Base-by-base conservation (phyloP, 2,888 invertebrate species). In the Athetis lepigone region DNA sequence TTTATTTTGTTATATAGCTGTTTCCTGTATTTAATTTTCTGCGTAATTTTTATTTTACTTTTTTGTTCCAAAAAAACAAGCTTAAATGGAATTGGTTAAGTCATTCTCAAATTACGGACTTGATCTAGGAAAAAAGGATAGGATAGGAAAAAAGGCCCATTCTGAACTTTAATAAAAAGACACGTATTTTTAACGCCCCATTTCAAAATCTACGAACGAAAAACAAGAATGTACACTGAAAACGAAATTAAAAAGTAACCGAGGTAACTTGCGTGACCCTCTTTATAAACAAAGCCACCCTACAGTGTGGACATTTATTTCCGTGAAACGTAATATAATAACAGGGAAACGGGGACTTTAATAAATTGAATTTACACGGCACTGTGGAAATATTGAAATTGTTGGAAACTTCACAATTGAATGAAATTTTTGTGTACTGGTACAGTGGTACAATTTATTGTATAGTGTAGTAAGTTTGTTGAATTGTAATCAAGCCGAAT, bases 261-360 rank as follows among this genome's bases (percentile, higher is more conserved):
- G 2, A 23, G 13, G 7, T 36, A 42, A 23, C 45, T 36, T 65
- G 40, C 70, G 70, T 65, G 57, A 57, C 58, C 46, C 42, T 61
- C 9, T 16, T 58, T 51, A 46, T 57, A 54, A 52, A 60, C 9
- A 25, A 36, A 46, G 49, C 46, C 71, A 11, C 42, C 21, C 27
- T 11, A 3, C 16, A 16, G 21, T 16, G 37, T 27, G 29, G 16
- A 13, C 60, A 46, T 64, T 70, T 65, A 43, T 60, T 73, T 51
- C 21, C 47, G 1, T n/a, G 11, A 5, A 43, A 55, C 19, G 13
- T 37, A 57, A 68, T 54, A 37, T 49, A 45, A 61, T 52, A 49
- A 51, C 39, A 51, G 40, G 51, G 25, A 40, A 74, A 68, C 19
- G 25, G 19, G 25, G 33, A 52, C 29, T 52, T 37, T 65, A 57